Evolutionary conservation across 2,888 invertebrate genomes (phyloP).

Genomic region (Latrodectus elegans): DNA sequence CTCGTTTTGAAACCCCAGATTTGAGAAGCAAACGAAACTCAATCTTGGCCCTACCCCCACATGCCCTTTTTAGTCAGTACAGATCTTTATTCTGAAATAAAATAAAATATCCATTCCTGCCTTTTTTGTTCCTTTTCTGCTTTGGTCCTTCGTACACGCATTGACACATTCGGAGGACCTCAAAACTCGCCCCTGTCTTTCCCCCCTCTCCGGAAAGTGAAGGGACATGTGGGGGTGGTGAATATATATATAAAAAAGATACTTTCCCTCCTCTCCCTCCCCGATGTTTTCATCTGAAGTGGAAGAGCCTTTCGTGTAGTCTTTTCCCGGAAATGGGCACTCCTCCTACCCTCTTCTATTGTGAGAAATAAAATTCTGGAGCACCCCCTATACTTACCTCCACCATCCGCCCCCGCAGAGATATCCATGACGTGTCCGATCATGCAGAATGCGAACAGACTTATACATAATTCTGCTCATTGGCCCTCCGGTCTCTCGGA

Average conservation of each 20-base stretch:
- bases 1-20: neutral
- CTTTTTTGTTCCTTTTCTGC: neutral
- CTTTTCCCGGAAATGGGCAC: conserved; percentile 57
- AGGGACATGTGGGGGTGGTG: neutral
- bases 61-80: neutral
- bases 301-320: conserved; percentile 60
- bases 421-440: conserved; percentile 46
- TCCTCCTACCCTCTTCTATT: conserved; percentile 14
- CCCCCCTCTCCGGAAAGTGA: neutral
- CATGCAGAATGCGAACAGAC: conserved; percentile 66
- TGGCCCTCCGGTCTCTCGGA: conserved; percentile 50
- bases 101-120: conserved; percentile 37
- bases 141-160: neutral
- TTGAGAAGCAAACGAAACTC: conserved; percentile 19
- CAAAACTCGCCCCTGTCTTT: neutral
- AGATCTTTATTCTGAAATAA: conserved; percentile 20
- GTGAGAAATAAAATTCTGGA: conserved; percentile 56
- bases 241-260: neutral
- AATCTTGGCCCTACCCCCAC: conserved; percentile 15
- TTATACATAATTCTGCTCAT: conserved; percentile 69
- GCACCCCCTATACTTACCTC: too few species aligned
- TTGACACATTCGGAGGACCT: conserved; percentile 5
- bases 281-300: conserved; percentile 21
- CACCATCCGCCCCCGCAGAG: neutral
- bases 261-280: neutral